Base-by-base conservation (phyloP, 2,113 vertebrate genomes). In the Dromas ardeola region DNA sequence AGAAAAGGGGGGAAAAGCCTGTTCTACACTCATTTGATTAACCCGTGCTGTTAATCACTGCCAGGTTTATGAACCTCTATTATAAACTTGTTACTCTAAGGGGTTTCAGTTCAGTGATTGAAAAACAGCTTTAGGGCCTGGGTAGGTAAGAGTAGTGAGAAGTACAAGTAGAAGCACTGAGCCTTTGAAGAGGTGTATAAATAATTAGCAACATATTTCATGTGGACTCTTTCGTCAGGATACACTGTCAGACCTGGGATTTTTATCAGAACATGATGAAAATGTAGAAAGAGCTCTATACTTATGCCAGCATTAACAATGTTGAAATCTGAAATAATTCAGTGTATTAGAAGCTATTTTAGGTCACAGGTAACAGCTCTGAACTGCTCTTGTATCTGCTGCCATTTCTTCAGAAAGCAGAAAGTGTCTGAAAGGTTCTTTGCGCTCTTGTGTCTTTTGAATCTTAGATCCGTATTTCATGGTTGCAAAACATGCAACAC, bases 111-210 rank as follows among this genome's bases (percentile, higher is more conserved):
- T 96, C 95, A 95, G 94, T 94, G 95, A 97, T 66, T 96, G 95
- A 95, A 96, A 97, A 98, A 98, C 96, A 96, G 95, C 97, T 98
- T 92, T 87, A 96, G 97, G 96, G 96, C 83, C 70, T 93, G 92
- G 72, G 82, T 81, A 93, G 96, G 96, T 95, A 66, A 34, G 71
- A 84, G 83, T 62, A 92, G 77, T 7, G 19, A 97, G 78, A 81
- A 77, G 62, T 42, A 77, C 86, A 81, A 96, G 94, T 82, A 88
- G 95, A 95, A 97, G 86, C 74, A 21, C 74, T 26, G 73, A 93
- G 93, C 58, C 95, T 98, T 97, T 98, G 98, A 97, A 97, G 97
- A 95, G 66, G 67, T 93, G 30, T 96, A 97, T 97, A 97, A 97
- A 98, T 98, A 97, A 98, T 98, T 97, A 98, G 97, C 95, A 97